Conservation (phyloP, 2,888 invertebrate species). For the Tipula unca region DNA sequence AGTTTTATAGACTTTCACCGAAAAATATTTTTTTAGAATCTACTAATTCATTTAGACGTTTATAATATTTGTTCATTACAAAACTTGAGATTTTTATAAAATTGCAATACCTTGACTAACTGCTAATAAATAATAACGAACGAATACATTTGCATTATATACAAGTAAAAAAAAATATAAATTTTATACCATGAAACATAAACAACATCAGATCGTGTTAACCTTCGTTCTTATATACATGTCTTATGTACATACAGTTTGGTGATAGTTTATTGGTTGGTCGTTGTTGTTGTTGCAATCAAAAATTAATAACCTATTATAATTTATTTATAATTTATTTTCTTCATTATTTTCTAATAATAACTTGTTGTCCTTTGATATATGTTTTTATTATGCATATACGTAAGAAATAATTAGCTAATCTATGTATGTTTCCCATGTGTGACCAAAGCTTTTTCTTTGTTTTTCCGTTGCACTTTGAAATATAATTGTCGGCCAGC, state of each 20-base stretch:
- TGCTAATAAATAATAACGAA: not conserved
- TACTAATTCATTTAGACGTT: no score
- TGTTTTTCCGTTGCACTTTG: no score
- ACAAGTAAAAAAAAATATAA: not conserved
- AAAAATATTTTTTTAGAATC: not conserved
- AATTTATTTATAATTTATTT: not conserved
- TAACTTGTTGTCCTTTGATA: not conserved
- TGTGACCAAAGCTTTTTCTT: no score
- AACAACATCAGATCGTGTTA: not conserved
- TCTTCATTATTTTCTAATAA: not conserved
- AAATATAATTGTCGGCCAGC: no score
- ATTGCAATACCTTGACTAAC: not conserved
- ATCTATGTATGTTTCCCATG: no score
- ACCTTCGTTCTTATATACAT: not conserved
- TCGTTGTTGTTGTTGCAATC: not conserved
- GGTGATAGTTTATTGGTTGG: not conserved
- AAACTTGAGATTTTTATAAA: not conserved
- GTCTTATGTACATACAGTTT: no score
- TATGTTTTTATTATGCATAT: no score
- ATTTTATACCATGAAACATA: not conserved
- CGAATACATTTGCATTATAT: not conserved
- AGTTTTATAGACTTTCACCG: not conserved
- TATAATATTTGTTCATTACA: not conserved
- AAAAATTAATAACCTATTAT: not conserved
- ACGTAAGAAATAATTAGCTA: no score